Base-by-base conservation (phyloP, 2,888 invertebrate species). In the Buathra laborator region DNA sequence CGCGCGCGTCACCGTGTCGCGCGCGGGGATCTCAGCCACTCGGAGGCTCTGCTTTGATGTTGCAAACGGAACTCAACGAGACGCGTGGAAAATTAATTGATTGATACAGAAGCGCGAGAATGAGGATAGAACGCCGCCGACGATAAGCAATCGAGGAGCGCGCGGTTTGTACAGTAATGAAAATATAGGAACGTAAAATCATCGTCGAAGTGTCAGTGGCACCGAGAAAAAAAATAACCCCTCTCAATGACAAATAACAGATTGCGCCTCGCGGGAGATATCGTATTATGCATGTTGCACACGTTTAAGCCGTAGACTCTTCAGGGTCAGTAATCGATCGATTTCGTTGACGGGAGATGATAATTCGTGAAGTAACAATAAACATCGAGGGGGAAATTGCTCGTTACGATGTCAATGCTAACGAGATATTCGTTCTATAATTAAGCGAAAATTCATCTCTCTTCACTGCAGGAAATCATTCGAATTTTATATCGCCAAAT, bases 321-420 rank as follows among this genome's bases (percentile, higher is more conserved):
- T 82, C 81, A 82, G 81, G 85, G 85, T 82, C 85, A 79, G 51
- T 53, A n/a, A 75, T 53, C 51, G 79, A 85, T 78, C 53, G 78
- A 81, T 81, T 75, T 68, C 37, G 66, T 46, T 19, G 48, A 44
- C 59, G 46, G 46, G 24, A 56, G 10, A 24, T 70, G 81, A 84
- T 75, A 59, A 70, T 81, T 81, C 70, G 56, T 81, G 72, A 81
- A 84, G 77, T 77, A 81, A 75, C 74, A 19, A 81, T 71, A 66
- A 84, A 74, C 62, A 79, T 75, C 68, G 71, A 51, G 48, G 68
- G 37, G 46, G 12, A 2, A 67, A 51, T 43, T 32, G 44, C 43
- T 24, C 24, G 66, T 76, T 43, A 37, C 19, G 66, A 48, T 51
- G 64, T 64, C 37, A 71, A 24, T 53, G 19, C 32, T n/a, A 46